Conservation (phyloP, 37 sponge, comb jelly and placozoan species). For the Dysidea cf. avara region DNA sequence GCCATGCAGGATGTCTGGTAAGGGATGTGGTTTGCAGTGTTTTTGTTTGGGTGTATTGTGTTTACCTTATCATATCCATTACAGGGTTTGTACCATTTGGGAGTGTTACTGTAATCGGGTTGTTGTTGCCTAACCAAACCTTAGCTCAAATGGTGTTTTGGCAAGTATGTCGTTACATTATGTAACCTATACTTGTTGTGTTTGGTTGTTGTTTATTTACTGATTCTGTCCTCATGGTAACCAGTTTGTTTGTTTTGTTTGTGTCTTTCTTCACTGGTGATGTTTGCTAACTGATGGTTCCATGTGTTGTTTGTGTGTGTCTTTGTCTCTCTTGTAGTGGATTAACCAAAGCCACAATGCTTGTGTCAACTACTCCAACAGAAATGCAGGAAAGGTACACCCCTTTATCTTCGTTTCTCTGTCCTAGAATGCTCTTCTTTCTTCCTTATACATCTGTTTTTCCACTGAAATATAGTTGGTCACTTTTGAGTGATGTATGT, state of each 20-base stretch:
- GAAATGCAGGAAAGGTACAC: slow-evolving; percentile 80
- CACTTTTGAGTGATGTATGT: too few relatives aligned
- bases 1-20: slow-evolving; percentile 88
- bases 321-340: slow-evolving; percentile 56
- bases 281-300: too few relatives aligned
- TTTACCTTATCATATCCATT: neutral
- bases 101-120: slow-evolving; percentile 70
- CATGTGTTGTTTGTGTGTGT: neutral
- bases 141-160: slow-evolving; percentile 76
- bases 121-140: slow-evolving; percentile 75
- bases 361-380: slow-evolving; percentile 85
- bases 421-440: too few relatives aligned
- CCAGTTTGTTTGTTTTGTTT: too few relatives aligned
- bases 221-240: too few relatives aligned
- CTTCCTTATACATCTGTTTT: too few relatives aligned
- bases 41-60: neutral
- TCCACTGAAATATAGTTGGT: too few relatives aligned
- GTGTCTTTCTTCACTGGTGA: too few relatives aligned
- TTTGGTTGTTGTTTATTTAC: too few relatives aligned
- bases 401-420: too few relatives aligned
- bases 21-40: neutral
- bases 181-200: too few relatives aligned
- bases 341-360: slow-evolving; percentile 93
- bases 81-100: slow-evolving; percentile 90
- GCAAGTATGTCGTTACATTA: too few relatives aligned